These are phyloP conservation scores for Ceriagrion tenellum DNA, from an alignment of 2,888 invertebrate genomes.

Conservation along the genomic window DNA sequence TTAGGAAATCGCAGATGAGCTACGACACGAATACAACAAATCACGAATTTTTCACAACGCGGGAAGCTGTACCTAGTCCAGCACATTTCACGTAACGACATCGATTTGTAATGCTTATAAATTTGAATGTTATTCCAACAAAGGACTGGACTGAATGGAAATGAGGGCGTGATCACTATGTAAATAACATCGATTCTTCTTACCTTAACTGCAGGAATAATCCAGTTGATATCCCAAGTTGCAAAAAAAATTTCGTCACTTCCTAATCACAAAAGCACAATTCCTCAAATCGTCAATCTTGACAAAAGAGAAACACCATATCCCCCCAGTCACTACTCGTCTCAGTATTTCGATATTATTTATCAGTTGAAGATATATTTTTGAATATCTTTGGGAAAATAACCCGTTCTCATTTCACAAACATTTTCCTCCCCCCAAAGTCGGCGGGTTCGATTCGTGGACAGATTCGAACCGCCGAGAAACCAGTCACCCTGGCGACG, in stretches of 20 bases:
- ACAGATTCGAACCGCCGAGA: background rate
- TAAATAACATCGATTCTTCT: background rate
- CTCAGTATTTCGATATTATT: background rate
- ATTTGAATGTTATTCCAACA: no score
- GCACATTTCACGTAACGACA: no score
- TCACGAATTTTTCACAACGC: no score
- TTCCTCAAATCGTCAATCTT: slow-evolving; percentile 52
- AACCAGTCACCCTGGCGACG: background rate
- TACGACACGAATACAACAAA: no score
- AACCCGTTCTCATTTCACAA: slow-evolving; percentile 12
- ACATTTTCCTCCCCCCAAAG: background rate
- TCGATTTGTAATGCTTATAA: no score
- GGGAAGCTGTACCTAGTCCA: no score
- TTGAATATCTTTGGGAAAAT: background rate
- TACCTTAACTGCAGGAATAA: slow-evolving; percentile 37
- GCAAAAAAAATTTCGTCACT: slow-evolving; percentile 29
- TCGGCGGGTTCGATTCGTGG: background rate
- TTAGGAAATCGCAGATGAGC: no score
- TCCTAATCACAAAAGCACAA: slow-evolving; percentile 54
- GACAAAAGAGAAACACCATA: slow-evolving; percentile 57
- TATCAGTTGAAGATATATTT: background rate
- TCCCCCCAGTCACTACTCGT: slow-evolving; percentile 55
- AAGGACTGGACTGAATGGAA: no score
- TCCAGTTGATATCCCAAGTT: slow-evolving; percentile 55
- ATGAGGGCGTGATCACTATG: no score